Evolutionary conservation across 2,113 vertebrate species (phyloP), one percentile per base, ranked within the genome.

Genomic region (Telmatochromis sp.): DNA sequence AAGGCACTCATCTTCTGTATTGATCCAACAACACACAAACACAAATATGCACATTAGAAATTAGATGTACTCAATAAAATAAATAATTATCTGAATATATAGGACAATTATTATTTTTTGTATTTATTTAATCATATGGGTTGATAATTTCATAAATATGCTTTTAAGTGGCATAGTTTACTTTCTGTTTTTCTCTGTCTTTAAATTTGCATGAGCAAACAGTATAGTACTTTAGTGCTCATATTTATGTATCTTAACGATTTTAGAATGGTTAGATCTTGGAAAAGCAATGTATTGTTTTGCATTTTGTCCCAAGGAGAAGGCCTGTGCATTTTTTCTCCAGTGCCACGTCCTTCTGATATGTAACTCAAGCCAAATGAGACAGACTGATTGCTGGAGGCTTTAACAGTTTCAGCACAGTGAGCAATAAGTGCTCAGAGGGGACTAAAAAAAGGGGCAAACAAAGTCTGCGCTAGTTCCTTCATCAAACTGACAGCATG

Each of bases 361-460:
- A 83, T 75, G 88, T 83, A 93, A 93, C 81, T 79, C 37, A 58
- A 92, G 91, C 90, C 89, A 94, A 94, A 91, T 37, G 78, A 89
- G 75, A 90, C 88, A 89, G 90, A 88, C 82, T 82, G 81, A 90
- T 94, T 85, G 85, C 88, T 84, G 80, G 21, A 83, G 81, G 87
- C 88, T 88, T 82, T 49, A 82, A 81, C 80, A 26, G 68, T 60
- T 47, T 55, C 19, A 63, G 14, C 73, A 26, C 47, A 49, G 53
- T 54, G 68, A 88, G 35, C 31, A 33, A 78, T 17, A 31, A 26
- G 78, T 47, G 73, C 45, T 78, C 19, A 13, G 14, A 81, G 58
- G 70, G 51, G 42, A 19, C 11, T 78, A 57, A 80, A 51, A 51
- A 83, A 23, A 6, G 23, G 70, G n/a, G 9, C 4, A 81, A 73